Evolutionary conservation across 2,797 vertebrate species (phyloP), one percentile per base, ranked within the genome.

Genomic region (Silurus aristotelis): DNA sequence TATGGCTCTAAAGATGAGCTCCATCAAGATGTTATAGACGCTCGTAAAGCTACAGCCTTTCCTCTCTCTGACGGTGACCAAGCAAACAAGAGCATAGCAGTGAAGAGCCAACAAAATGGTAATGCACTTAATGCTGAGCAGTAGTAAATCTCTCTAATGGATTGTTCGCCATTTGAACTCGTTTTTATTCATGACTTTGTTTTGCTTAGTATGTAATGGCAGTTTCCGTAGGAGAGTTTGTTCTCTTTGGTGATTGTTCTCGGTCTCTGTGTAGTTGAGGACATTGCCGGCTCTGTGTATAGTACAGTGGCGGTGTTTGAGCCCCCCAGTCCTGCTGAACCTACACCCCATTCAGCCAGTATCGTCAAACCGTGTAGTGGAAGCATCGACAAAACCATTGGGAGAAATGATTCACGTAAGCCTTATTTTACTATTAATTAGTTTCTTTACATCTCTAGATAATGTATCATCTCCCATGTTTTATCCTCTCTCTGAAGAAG

Each of bases 1-100:
- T 98, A 96, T 1, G 96, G 96, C 82, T 97, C 96, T 9, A 99
- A 98, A 90, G 97, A 98, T 88, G 97, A 97, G 90, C 92, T 99
- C 27, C 87, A 95, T 90, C 96, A 95, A 91, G 96, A 96, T 55
- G 91, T 91, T 83, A 48, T 86, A 25, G 93, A 96, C 75, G 85
- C 90, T 10, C 90, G 89, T 75, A 93, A 90, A 22, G 9, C 82
- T 20, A 0, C 89, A 60, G 80, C 87, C 3, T 86, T 89, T 61
- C 66, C 89, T 66, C 90, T 93, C 88, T 87, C 88, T 63, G 87
- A 91, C 60, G 86, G 89, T 76, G 93, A 93, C 43, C 82, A 90
- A 90, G 91, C 87, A 83, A 92, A 85, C 85, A 84, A 90, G 43
- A 84, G 75, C 81, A 94, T 93, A 91, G 85, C 93, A n/a, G 67